phyloP scores from a whole-genome alignment of 1,140 invertebrate genomes.

The Drosophila willistoni region DNA sequence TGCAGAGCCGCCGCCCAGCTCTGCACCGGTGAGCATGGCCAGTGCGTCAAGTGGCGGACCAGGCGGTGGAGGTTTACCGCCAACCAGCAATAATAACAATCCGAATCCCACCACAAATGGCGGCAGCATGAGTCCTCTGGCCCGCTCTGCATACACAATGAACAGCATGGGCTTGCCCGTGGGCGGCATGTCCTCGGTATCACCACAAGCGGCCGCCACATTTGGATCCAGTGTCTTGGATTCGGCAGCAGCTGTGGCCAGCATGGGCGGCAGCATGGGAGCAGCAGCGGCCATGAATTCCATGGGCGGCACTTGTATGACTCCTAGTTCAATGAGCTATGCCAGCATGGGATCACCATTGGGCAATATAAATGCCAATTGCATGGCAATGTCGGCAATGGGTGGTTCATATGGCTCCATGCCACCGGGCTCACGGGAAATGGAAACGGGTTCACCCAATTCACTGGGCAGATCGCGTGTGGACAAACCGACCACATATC shows the following conservation, averaged over 20 bases:
- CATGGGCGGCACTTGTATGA: conserved; percentile 88
- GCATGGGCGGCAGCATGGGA: conserved; percentile 85
- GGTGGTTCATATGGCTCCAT: conserved; percentile 58
- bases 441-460: conserved; percentile 87
- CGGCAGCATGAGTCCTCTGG: conserved; percentile 86
- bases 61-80: conserved; percentile 53
- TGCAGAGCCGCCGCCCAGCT: conserved; percentile 83
- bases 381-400: conserved; percentile 85
- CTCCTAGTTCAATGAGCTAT: conserved; percentile 87
- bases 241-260: conserved; percentile 86
- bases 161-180: conserved; percentile 91
- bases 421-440: conserved; percentile 84
- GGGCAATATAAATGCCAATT: conserved; percentile 88
- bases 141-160: conserved; percentile 89
- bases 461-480: conserved; percentile 88
- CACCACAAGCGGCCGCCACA: conserved; percentile 86
- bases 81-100: conserved; percentile 49
- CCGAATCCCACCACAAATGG: conserved; percentile 71
- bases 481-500: conserved; percentile 92
- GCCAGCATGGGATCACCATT: conserved; percentile 88
- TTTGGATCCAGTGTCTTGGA: conserved; percentile 86
- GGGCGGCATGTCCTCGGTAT: conserved; percentile 87
- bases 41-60: conserved; percentile 64
- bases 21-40: conserved; percentile 78
- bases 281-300: conserved; percentile 84